Conservation (phyloP, 2,113 vertebrate genomes). For the Furnarius figulus region DNA sequence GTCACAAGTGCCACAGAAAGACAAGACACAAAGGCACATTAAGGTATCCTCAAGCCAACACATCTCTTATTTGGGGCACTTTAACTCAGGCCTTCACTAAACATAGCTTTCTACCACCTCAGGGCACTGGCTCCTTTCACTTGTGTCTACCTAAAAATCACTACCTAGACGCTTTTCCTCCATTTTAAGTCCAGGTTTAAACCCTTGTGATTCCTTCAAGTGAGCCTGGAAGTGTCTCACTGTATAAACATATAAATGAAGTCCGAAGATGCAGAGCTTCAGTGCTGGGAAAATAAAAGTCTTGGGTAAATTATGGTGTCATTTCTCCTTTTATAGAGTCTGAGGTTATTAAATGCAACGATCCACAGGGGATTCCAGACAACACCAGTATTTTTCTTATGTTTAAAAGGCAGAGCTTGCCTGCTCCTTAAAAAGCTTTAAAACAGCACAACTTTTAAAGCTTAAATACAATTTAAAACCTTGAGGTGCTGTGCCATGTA, state of each 20-base stretch:
- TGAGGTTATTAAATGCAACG: neutral
- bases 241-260: constrained; percentile 14
- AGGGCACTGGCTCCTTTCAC: neutral
- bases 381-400: neutral
- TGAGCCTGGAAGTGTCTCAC: neutral
- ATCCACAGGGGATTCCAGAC: neutral
- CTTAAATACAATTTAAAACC: neutral
- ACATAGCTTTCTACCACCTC: neutral
- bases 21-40: neutral
- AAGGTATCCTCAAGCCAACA: neutral
- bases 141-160: neutral
- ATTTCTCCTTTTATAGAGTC: neutral
- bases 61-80: neutral
- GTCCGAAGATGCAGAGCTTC: neutral
- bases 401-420: neutral
- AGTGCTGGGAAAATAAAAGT: constrained; percentile 5
- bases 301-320: neutral
- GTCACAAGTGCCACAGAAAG: neutral
- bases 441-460: neutral
- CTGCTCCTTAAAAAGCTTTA: neutral
- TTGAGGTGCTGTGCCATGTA: neutral
- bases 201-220: neutral
- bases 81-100: neutral
- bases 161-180: neutral
- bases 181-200: neutral